Evolutionary conservation across 2,113 vertebrate species (phyloP).

Genomic region (Microcebus murinus): DNA sequence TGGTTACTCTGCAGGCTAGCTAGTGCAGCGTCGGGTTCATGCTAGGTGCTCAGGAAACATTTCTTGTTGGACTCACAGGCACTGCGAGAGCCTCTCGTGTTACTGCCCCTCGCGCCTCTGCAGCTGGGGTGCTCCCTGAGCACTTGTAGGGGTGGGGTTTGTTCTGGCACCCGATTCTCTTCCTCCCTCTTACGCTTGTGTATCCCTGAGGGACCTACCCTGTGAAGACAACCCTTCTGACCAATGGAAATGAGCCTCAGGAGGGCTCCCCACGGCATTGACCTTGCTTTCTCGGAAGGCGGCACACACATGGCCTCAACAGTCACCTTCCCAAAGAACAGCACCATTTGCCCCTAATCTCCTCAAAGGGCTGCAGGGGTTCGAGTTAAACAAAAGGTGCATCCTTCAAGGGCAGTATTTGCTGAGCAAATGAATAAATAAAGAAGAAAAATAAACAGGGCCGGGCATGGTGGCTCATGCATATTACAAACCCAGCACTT

Average conservation of each 20-base stretch:
- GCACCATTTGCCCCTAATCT: background rate
- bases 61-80: background rate
- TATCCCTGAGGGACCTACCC: background rate
- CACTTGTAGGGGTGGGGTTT: background rate
- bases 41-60: background rate
- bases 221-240: accelerated
- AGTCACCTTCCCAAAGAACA: background rate
- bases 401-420: background rate
- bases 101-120: background rate
- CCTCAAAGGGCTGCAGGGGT: background rate
- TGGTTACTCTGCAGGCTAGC: accelerated
- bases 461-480: too few species aligned
- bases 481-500: too few species aligned
- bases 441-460: background rate
- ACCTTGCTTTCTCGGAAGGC: background rate
- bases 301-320: background rate
- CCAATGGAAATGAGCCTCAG: background rate
- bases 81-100: background rate
- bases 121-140: background rate
- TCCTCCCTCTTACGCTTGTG: background rate
- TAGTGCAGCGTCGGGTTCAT: accelerated
- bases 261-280: background rate
- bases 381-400: background rate
- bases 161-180: background rate
- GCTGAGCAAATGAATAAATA: background rate